Evolutionary conservation across 2,797 vertebrate genomes (phyloP), one percentile per base, ranked within the genome.

Genomic region (Rhynchonycteris naso): DNA sequence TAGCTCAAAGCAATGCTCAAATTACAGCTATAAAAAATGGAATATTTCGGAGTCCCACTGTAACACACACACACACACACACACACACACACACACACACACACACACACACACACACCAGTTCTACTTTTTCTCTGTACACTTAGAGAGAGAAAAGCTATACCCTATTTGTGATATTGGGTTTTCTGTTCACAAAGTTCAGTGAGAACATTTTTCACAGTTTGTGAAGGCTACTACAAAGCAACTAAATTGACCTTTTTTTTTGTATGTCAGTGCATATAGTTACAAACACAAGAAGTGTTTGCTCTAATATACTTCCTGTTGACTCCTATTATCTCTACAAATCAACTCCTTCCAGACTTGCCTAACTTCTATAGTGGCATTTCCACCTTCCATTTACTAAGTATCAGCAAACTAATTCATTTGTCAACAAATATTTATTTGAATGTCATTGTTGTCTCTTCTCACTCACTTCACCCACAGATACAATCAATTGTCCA

Each of bases 261-360:
- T n/a, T 63, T 26, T 15, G 12, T 7, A 16, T 18, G 58, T 72
- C n/a, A n/a, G 56, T 24, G 7, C 78, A 35, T 10, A 5, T 22
- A 90, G 80, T 95, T 79, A 91, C 24, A 93, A 66, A 90, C n/a
- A 24, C 26, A 84, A 54, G 68, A 79, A 74, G 1, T 19, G 4
- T 33, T 59, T 52, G 24, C 58, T 84, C 15, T 91, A 56, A 69
- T 83, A 90, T 56, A 56, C 35, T 85, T 84, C 68, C 59, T 71
- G n/a, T 88, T 87, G 82, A n/a, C 65, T 78, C 76, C 50, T 81
- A n/a, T 83, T 71, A 83, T 78, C 72, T 82, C 66, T 90, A 58
- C 88, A 88, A 65, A 84, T 86, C 63, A 95, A 76, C 65, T 59
- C n/a, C 52, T 90, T 78, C 33, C 68, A 76, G 38, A 89, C 65